phyloP scores from a whole-genome alignment of 2,113 vertebrate species.

The human region DNA sequence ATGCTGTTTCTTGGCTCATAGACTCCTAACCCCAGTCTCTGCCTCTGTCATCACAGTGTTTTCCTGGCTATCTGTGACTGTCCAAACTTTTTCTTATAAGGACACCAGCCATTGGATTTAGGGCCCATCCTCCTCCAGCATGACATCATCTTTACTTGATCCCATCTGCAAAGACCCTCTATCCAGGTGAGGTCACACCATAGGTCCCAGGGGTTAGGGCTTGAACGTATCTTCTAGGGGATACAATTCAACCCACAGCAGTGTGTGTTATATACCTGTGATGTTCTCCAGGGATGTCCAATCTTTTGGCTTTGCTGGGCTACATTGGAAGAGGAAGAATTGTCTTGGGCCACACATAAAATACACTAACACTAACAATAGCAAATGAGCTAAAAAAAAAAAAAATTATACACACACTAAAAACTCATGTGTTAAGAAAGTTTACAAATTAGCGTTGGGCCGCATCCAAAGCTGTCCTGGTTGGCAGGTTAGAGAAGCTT shows the following conservation, averaged over 20 bases:
- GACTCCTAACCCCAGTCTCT: fast-evolving
- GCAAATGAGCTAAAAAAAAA: too few species aligned
- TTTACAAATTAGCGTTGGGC: too few species aligned
- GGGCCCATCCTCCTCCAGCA: fast-evolving
- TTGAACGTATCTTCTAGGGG: fast-evolving
- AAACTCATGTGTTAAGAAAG: too few species aligned
- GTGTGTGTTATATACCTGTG: fast-evolving
- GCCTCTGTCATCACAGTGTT: fast-evolving
- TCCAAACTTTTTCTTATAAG: neutral
- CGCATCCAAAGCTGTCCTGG: too few species aligned
- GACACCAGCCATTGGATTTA: fast-evolving
- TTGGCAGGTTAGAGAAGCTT: too few species aligned
- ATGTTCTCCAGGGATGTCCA: neutral
- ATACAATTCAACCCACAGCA: fast-evolving
- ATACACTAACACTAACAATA: too few species aligned
- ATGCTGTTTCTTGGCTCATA: fast-evolving
- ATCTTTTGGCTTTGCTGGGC: too few species aligned
- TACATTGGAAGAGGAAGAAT: too few species aligned
- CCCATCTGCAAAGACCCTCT: neutral
- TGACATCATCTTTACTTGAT: neutral
- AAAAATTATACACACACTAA: too few species aligned
- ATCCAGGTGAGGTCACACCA: neutral
- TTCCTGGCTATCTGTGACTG: neutral
- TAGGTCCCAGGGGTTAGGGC: fast-evolving
- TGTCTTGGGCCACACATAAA: too few species aligned